phyloP scores from a whole-genome alignment of 1,140 invertebrate genomes.

The Stegodyphus dumicola region DNA sequence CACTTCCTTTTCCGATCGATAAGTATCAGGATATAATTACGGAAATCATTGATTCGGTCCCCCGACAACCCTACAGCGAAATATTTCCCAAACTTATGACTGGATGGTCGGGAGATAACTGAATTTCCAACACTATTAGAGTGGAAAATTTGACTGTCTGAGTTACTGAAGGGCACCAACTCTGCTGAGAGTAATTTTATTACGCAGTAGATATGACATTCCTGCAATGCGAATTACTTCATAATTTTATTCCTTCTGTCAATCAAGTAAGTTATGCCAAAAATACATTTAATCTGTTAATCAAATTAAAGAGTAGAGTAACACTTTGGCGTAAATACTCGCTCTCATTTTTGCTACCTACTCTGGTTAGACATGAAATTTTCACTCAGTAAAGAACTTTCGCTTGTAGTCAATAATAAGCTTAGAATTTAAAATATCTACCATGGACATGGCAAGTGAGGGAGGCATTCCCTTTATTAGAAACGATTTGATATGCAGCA shows the following conservation, averaged over 20 bases:
- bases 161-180: conserved; percentile 39
- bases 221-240: too few species aligned
- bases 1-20: conserved; percentile 43
- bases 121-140: conserved; percentile 57
- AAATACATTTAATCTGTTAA: too few species aligned
- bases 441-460: too few species aligned
- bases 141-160: conserved; percentile 58
- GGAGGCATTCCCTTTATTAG: too few species aligned
- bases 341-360: too few species aligned
- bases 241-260: conserved; percentile 47
- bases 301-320: too few species aligned
- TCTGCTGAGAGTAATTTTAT: conserved; percentile 52
- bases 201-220: conserved; percentile 22
- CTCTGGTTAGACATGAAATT: too few species aligned
- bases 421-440: too few species aligned
- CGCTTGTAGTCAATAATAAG: too few species aligned
- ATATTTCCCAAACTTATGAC: conserved; percentile 58
- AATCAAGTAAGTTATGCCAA: not conserved
- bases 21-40: conserved; percentile 56
- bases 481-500: too few species aligned
- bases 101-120: conserved; percentile 46
- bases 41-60: conserved; percentile 57
- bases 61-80: conserved; percentile 48
- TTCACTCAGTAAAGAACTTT: too few species aligned
- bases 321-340: too few species aligned